Evolutionary conservation across 2,888 invertebrate species (phyloP).

Genomic region (Sesia bembeciformis): DNA sequence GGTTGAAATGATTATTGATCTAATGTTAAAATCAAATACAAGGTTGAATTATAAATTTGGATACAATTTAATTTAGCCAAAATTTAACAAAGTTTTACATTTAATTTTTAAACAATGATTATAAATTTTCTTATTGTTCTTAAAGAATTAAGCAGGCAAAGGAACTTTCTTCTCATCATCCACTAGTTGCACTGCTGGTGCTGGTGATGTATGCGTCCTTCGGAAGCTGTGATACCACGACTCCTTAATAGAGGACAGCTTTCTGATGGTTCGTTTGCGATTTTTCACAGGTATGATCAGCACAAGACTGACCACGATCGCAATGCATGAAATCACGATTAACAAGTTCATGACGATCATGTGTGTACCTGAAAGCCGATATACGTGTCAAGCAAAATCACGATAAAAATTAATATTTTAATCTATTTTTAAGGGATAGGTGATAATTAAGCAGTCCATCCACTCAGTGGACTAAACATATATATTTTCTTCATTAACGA

Average conservation of each 20-base stretch:
- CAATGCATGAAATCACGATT: background rate
- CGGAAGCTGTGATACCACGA: background rate
- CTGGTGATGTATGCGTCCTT: background rate
- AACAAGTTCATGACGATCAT: background rate
- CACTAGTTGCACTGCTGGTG: background rate
- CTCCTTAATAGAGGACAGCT: background rate
- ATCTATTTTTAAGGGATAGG: no score
- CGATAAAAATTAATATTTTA: no score
- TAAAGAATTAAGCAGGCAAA: background rate
- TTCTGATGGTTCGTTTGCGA: background rate
- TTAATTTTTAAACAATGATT: background rate
- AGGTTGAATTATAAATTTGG: background rate
- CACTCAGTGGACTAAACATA: no score
- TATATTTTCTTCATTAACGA: no score
- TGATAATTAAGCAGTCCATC: no score
- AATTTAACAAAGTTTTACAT: no score
- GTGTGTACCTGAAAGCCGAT: no score
- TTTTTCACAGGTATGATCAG: background rate
- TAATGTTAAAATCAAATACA: no score
- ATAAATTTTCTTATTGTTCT: no score
- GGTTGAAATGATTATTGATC: no score
- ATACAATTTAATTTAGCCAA: no score
- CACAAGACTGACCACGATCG: background rate
- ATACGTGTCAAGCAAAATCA: no score
- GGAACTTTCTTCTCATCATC: background rate